Evolutionary conservation across 2,113 vertebrate genomes (phyloP).

Genomic region (Chrysochloris asiatica): DNA sequence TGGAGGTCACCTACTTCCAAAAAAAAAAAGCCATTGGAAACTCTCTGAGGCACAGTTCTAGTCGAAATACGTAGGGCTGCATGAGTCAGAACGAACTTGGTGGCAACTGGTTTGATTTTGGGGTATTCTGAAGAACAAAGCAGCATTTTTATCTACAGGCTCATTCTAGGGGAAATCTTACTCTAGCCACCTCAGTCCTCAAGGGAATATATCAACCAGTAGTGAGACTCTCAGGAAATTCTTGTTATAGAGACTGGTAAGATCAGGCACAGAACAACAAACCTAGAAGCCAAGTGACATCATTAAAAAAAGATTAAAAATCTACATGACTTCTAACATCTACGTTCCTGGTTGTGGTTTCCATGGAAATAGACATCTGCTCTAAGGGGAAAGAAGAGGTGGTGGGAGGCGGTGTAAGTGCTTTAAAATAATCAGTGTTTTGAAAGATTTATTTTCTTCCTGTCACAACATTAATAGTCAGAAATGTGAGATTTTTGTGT

Average conservation of each 20-base stretch:
- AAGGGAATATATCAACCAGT: neutral
- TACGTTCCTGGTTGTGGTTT: slow-evolving; percentile 82
- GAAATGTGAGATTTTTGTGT: slow-evolving; percentile 73
- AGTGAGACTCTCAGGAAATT: neutral
- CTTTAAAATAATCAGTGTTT: slow-evolving; percentile 86
- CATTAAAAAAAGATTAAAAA: slow-evolving; percentile 71
- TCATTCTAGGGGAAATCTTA: neutral
- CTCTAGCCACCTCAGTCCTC: neutral
- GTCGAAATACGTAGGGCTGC: neutral
- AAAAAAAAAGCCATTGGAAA: neutral
- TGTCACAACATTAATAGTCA: slow-evolving; percentile 85
- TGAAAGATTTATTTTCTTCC: slow-evolving; percentile 80
- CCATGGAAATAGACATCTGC: slow-evolving; percentile 89
- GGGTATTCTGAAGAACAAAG: neutral
- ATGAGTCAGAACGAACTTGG: neutral
- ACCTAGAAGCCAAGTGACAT: slow-evolving; percentile 60
- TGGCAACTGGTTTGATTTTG: neutral
- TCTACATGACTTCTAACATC: slow-evolving; percentile 81
- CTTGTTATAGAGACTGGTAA: neutral
- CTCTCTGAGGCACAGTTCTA: neutral
- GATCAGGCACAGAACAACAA: slow-evolving; percentile 43
- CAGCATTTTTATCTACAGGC: slow-evolving; percentile 2
- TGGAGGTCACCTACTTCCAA: neutral
- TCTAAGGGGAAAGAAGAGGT: slow-evolving; percentile 68
- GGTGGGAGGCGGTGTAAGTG: slow-evolving; percentile 68